Evolutionary conservation across 1,140 invertebrate species (phyloP).

Genomic region (Aphaenogaster floridana): DNA sequence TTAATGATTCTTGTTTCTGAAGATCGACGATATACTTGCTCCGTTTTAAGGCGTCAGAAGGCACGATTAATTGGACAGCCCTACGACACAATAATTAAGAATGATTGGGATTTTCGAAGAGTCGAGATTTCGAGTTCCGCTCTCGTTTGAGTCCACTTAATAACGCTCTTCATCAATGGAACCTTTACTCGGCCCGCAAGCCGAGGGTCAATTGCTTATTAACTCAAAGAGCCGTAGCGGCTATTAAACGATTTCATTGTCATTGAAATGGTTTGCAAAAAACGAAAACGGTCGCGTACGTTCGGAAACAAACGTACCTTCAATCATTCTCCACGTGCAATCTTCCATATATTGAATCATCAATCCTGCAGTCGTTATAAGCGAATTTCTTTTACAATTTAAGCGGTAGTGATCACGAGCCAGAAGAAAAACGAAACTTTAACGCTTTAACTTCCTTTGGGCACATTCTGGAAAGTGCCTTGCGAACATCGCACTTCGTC

Average conservation of each 20-base stretch:
- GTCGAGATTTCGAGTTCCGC: slow-evolving; percentile 46
- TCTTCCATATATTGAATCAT: not conserved
- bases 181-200: slow-evolving; percentile 77
- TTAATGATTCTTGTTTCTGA: not conserved
- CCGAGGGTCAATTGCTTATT: slow-evolving; percentile 86
- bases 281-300: slow-evolving; percentile 28
- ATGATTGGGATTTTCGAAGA: slow-evolving; percentile 37
- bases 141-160: slow-evolving; percentile 72
- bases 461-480: not conserved
- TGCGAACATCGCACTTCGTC: not conserved
- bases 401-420: not conserved
- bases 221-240: slow-evolving; percentile 79
- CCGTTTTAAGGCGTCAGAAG: not conserved
- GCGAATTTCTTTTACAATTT: not conserved
- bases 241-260: slow-evolving; percentile 76
- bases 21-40: not conserved
- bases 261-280: slow-evolving; percentile 67
- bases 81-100: not conserved
- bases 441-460: not conserved
- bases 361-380: not conserved
- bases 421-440: not conserved
- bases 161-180: slow-evolving; percentile 79
- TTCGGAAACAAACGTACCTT: slow-evolving; percentile 1
- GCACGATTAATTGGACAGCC: not conserved
- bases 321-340: not conserved